A percentile compares a stretch with the other conserved stretches of the same genome.
These are phyloP conservation scores for Uropsilus gracilis DNA, from an alignment of 2,113 vertebrate genomes.

Conservation along the genomic window DNA sequence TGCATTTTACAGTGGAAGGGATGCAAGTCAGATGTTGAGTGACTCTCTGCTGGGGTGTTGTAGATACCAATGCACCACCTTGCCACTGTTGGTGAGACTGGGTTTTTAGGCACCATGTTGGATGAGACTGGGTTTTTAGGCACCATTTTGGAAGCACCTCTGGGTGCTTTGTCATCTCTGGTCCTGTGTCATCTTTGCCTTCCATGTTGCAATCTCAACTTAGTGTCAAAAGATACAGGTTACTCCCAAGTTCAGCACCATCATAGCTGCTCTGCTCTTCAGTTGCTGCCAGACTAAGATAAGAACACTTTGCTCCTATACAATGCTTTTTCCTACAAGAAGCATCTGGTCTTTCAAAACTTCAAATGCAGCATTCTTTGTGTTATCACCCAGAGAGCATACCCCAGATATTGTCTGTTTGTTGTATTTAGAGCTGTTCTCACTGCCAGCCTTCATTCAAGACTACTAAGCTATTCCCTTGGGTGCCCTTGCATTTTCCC, in stretches of 20 bases:
- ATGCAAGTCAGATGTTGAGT: not conserved
- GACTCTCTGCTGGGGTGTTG: not conserved
- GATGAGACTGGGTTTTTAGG: not conserved
- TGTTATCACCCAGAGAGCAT: not conserved
- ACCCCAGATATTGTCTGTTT: not conserved
- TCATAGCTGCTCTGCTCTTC: not conserved
- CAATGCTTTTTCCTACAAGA: not conserved
- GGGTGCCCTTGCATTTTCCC: not conserved
- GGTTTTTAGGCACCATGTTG: not conserved
- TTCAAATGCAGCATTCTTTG: not conserved
- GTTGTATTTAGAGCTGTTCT: not conserved
- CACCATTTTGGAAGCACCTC: not conserved
- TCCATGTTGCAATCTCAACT: not conserved
- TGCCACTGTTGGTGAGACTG: not conserved
- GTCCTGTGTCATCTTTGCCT: not conserved
- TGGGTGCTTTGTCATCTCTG: no score
- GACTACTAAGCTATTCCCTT: not conserved
- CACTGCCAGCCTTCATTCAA: not conserved
- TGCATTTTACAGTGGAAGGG: not conserved
- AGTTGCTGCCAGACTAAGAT: not conserved
- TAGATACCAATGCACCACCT: rapidly evolving
- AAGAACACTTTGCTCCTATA: no score
- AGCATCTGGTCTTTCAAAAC: not conserved
- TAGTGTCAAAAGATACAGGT: not conserved
- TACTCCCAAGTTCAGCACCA: not conserved